phyloP scores from a whole-genome alignment of 2,888 invertebrate species.

The Willowsia nigromaculata region DNA sequence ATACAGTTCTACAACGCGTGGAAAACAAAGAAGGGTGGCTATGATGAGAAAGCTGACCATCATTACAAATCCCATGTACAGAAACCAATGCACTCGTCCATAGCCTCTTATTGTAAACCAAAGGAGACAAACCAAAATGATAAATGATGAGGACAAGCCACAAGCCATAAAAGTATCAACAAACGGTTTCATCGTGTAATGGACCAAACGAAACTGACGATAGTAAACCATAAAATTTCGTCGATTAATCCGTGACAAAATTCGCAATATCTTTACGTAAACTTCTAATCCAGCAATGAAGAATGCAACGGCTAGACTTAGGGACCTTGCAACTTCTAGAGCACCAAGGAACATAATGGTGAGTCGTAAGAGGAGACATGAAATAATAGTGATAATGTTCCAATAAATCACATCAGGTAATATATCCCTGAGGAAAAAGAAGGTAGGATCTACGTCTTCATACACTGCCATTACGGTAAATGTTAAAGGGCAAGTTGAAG shows the following conservation, averaged over 20 bases:
- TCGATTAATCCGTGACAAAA: background rate
- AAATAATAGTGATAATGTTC: background rate
- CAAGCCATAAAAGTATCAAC: constrained; percentile 15
- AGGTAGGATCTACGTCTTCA: constrained; percentile 28
- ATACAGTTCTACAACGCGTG: constrained; percentile 18
- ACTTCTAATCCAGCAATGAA: constrained; percentile 40
- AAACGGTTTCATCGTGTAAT: constrained; percentile 11
- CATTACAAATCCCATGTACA: background rate
- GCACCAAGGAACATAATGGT: background rate
- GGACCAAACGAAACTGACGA: background rate
- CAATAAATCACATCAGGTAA: constrained; percentile 18
- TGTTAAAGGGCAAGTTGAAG: background rate
- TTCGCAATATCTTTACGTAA: constrained; percentile 22
- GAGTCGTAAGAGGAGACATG: background rate
- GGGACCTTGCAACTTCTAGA: constrained; percentile 10
- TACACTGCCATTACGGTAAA: constrained; percentile 11
- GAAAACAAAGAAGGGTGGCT: constrained; percentile 18
- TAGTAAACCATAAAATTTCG: constrained; percentile 20
- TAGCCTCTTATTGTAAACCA: constrained; percentile 31
- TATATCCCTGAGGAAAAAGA: constrained; percentile 22
- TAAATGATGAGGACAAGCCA: background rate
- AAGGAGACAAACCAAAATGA: constrained; percentile 1
- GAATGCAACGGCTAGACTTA: constrained; percentile 11
- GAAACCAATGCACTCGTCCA: constrained; percentile 20
- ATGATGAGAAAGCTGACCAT: background rate